Percentiles rank a stretch among this genome's conserved stretches.
These are phyloP conservation scores for Trissoscelio sp. DNA, from an alignment of 2,888 invertebrate species.

Conservation along the genomic window DNA sequence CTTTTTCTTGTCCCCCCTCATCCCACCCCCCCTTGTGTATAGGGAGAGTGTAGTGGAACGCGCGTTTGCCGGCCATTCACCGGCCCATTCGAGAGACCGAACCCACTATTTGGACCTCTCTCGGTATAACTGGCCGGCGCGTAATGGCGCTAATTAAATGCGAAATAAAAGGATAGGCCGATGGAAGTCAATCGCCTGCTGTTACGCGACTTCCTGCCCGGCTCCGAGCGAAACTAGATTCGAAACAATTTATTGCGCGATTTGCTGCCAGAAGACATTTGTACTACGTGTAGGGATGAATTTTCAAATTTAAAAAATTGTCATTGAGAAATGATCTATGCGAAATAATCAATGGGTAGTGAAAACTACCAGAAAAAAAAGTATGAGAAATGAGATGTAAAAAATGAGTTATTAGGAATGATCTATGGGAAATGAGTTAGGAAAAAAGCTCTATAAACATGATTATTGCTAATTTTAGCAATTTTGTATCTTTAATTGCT, in stretches of 20 bases:
- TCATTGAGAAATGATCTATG: too few relatives aligned
- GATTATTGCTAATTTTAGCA: too few relatives aligned
- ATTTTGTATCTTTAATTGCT: too few relatives aligned
- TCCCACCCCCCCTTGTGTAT: background rate
- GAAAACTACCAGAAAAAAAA: too few relatives aligned
- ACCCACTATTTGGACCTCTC: constrained; percentile 61
- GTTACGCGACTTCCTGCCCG: constrained; percentile 70
- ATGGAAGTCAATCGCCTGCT: constrained; percentile 68
- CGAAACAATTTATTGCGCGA: constrained; percentile 55
- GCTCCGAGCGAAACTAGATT: constrained; percentile 55
- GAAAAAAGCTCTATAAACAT: too few relatives aligned
- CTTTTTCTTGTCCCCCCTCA: constrained; percentile 2
- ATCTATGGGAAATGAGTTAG: too few relatives aligned
- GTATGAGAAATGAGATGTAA: too few relatives aligned
- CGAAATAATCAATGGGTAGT: too few relatives aligned
- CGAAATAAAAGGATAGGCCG: constrained; percentile 71
- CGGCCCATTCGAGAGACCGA: constrained; percentile 61
- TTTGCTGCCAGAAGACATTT: constrained; percentile 14
- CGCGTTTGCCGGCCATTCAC: constrained; percentile 60
- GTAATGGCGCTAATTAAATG: constrained; percentile 74
- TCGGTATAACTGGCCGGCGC: constrained; percentile 48
- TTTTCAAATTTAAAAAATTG: too few relatives aligned
- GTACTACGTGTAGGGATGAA: background rate
- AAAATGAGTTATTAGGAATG: too few relatives aligned
- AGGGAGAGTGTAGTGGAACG: constrained; percentile 6